Evolutionary conservation across 2,888 invertebrate genomes (phyloP).

Genomic region (Folsomia candida): DNA sequence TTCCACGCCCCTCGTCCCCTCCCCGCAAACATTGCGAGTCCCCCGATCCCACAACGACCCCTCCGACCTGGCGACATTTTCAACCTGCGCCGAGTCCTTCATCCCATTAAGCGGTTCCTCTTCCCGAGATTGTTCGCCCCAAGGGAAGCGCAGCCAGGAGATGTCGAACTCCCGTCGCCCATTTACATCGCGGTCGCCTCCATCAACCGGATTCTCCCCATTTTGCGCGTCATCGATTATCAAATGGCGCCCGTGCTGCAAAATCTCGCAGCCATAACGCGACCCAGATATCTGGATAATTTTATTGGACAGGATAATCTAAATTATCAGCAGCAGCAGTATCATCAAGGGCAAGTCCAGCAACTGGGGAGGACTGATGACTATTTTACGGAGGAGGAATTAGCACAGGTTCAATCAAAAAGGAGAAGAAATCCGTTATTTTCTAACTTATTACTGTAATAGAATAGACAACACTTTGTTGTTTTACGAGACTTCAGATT

Average conservation of each 20-base stretch:
- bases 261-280: slow-evolving; percentile 14
- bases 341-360: not conserved
- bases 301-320: not conserved
- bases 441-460: too few species aligned
- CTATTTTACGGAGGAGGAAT: too few species aligned
- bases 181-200: slow-evolving; percentile 21
- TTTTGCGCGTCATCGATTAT: slow-evolving; percentile 32
- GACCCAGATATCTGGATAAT: slow-evolving; percentile 12
- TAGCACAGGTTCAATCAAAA: too few species aligned
- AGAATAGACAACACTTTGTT: too few species aligned
- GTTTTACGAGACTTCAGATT: too few species aligned
- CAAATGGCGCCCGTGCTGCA: slow-evolving; percentile 29
- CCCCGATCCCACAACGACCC: not conserved
- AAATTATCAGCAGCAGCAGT: slow-evolving; percentile 9
- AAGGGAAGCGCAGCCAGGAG: not conserved
- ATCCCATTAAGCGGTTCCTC: slow-evolving; percentile 16
- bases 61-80: not conserved
- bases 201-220: slow-evolving; percentile 24
- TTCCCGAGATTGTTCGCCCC: slow-evolving; percentile 24
- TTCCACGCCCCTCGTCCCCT: not conserved
- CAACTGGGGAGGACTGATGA: too few species aligned
- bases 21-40: not conserved
- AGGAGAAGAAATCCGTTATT: too few species aligned
- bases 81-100: slow-evolving; percentile 13
- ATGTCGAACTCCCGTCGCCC: slow-evolving; percentile 22